Evolutionary conservation across 2,113 vertebrate genomes (phyloP), one percentile per base, ranked within the genome.

Genomic region (Chiloscyllium plagiosum): DNA sequence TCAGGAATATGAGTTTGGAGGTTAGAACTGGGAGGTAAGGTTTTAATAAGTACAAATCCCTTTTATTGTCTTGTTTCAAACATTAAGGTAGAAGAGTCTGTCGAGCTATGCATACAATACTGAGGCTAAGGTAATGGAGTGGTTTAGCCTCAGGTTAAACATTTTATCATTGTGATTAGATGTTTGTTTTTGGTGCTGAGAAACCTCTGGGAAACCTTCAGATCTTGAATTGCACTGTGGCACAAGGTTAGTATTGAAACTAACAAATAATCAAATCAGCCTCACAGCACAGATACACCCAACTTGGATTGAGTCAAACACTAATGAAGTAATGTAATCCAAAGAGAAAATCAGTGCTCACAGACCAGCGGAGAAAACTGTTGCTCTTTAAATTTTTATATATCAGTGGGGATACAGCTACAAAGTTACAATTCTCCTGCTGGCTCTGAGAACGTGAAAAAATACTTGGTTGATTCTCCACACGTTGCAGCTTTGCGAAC

Each of bases 391-490:
- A 33, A 33, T 76, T 47, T 47, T 47, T 13, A 29, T 26, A 65
- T 66, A 20, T n/a, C 17, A 37, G 89, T 17, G 37, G 89, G 17
- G 89, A 93, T 66, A 37, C 61, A 93, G 6, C n/a, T 93, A 22
- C 33, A 92, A 89, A 56, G 47, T 56, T 89, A 61, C 26, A 89
- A 89, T 66, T 93, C 42, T 37, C n/a, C 33, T 15, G 8, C n/a
- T 37, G 17, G 89, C 89, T 93, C 33, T n/a, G 33, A n/a, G 89
- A 93, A 93, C 66, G 61, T 37, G n/a, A 66, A 93, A 92, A 66
- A 93, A 68, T 22, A 93, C 61, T 93, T 92, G 33, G 17, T 93
- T 68, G 33, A 93, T 65, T 93, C 89, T 65, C 33, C 37, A 33
- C 10, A 22, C 8, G 4, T n/a, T 93, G 52, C 56, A 93, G 61